Conservation (phyloP, 2,113 vertebrate genomes). For the Eurypyga helias region DNA sequence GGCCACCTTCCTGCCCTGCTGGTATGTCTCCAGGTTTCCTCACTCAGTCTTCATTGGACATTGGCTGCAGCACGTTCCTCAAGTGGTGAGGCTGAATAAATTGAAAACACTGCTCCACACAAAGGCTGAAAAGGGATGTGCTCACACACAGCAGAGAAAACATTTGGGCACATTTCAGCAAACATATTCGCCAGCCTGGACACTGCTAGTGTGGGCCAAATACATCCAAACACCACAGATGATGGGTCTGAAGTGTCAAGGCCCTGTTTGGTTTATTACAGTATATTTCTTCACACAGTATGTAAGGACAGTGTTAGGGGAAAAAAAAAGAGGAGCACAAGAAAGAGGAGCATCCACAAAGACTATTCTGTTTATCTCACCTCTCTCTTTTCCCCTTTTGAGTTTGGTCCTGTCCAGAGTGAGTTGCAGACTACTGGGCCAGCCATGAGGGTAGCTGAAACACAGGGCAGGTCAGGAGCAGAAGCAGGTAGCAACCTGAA, state of each 20-base stretch:
- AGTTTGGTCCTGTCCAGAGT: not conserved
- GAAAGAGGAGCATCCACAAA: not conserved
- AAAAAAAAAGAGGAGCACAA: not conserved
- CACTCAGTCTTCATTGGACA: accelerated
- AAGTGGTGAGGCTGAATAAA: not conserved
- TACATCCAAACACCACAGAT: not conserved
- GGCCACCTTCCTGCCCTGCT: not conserved
- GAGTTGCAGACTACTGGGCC: not conserved
- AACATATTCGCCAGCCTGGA: not conserved
- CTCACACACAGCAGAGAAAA: not conserved
- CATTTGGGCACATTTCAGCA: not conserved
- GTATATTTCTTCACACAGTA: not conserved
- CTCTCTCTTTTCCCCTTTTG: not conserved
- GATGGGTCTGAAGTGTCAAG: not conserved
- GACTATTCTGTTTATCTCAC: not conserved
- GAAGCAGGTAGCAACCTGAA: slow-evolving; percentile 34
- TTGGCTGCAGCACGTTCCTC: not conserved
- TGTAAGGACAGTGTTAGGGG: not conserved
- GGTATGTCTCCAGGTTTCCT: not conserved
- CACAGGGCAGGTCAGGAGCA: not conserved
- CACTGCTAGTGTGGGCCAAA: not conserved
- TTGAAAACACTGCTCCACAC: not conserved
- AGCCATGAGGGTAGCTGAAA: not conserved
- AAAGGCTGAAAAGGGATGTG: not conserved
- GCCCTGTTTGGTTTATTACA: accelerated